Conservation (phyloP, 2,797 vertebrate species). For the Xenentodon cancila region DNA sequence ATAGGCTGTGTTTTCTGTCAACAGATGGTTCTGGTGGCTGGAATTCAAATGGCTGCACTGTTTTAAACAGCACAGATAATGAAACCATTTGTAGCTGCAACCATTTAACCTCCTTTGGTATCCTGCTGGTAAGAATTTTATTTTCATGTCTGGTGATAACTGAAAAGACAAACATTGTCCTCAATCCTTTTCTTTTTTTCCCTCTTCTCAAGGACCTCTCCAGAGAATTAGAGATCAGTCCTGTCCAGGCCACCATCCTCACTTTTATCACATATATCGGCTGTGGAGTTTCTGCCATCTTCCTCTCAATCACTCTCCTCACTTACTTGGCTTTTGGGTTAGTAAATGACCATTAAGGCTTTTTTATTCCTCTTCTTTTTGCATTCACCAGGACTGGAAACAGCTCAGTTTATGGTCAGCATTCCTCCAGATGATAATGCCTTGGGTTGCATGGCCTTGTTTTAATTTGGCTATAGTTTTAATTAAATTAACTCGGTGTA, state of each 20-base stretch:
- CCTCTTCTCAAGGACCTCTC: constrained; percentile 83
- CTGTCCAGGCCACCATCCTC: constrained; percentile 83
- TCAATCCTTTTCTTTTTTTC: constrained; percentile 7
- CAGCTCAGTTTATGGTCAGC: too few relatives aligned
- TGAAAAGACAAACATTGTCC: background rate
- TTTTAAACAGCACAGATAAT: constrained; percentile 79
- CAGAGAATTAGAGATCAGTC: constrained; percentile 58
- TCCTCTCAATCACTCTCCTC: constrained; percentile 92
- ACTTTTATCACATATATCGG: constrained; percentile 95
- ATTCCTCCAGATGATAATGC: too few relatives aligned
- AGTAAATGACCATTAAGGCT: constrained; percentile 53
- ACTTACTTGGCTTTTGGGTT: constrained; percentile 96
- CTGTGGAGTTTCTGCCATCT: constrained; percentile 94
- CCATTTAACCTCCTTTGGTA: constrained; percentile 95
- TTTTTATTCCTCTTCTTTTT: background rate
- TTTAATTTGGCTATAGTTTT: too few relatives aligned
- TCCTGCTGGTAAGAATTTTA: constrained; percentile 87
- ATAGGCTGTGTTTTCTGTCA: background rate
- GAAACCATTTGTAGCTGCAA: constrained; percentile 91
- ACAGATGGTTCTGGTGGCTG: constrained; percentile 86
- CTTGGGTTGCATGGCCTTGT: too few relatives aligned
- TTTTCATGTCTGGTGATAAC: background rate
- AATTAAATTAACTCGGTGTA: too few relatives aligned
- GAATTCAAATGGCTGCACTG: constrained; percentile 86
- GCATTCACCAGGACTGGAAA: background rate